Evolutionary conservation across 2,888 invertebrate species (phyloP).

Genomic region (Epistrophe eligans): DNA sequence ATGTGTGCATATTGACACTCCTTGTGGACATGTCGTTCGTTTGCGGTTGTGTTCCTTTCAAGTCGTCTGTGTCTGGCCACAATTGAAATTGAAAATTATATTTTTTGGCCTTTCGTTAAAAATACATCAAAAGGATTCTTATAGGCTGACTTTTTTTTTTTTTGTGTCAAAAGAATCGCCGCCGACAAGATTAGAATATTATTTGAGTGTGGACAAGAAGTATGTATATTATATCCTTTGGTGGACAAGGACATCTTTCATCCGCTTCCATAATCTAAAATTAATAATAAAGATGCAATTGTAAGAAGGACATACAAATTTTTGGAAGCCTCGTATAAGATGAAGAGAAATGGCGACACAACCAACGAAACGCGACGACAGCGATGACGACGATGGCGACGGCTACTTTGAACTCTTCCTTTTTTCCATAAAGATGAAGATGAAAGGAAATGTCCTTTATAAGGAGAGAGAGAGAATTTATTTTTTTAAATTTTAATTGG

Average conservation of each 20-base stretch:
- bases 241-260: constrained; percentile 43
- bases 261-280: constrained; percentile 62
- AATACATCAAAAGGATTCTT: constrained; percentile 67
- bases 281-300: constrained; percentile 68
- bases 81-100: constrained; percentile 65
- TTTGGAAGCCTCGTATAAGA: constrained; percentile 3
- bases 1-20: constrained; percentile 70
- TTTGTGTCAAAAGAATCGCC: constrained; percentile 27
- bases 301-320: constrained; percentile 49
- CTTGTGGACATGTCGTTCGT: constrained; percentile 62
- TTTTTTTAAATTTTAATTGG: constrained; percentile 64
- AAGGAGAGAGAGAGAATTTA: neutral
- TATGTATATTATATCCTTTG: constrained; percentile 38
- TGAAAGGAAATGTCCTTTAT: constrained; percentile 60
- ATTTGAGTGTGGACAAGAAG: constrained; percentile 53
- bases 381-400: constrained; percentile 15
- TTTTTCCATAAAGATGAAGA: constrained; percentile 41
- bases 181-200: constrained; percentile 53
- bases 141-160: constrained; percentile 27
- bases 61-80: constrained; percentile 63
- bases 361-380: neutral
- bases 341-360: neutral
- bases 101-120: constrained; percentile 72
- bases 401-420: constrained; percentile 65
- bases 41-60: constrained; percentile 65